These are phyloP conservation scores for Triplophysa rosa DNA, from an alignment of 2,113 vertebrate species.

Conservation along the genomic window DNA sequence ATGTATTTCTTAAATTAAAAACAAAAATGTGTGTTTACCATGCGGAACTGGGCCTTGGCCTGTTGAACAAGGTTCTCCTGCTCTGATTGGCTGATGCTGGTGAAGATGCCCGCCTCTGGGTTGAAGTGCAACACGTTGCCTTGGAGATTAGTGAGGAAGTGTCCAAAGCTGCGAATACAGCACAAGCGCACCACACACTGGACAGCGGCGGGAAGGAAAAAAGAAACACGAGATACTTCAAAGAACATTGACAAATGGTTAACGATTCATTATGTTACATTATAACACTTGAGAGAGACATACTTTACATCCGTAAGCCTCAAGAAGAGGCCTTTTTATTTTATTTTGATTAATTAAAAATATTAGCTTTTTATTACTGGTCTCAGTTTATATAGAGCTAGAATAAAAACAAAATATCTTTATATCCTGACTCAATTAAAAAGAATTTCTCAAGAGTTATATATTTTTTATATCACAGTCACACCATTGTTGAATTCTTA, in stretches of 20 bases:
- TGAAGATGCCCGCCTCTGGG: constrained; percentile 91
- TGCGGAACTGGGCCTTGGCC: constrained; percentile 94
- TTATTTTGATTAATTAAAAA: too few relatives aligned
- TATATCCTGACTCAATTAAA: too few relatives aligned
- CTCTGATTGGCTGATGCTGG: constrained; percentile 86
- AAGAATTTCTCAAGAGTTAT: too few relatives aligned
- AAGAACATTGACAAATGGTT: neutral
- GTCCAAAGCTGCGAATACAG: constrained; percentile 94
- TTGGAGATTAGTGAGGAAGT: constrained; percentile 89
- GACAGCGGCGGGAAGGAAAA: neutral
- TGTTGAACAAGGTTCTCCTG: constrained; percentile 88
- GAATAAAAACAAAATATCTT: too few relatives aligned
- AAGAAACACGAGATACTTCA: constrained; percentile 1
- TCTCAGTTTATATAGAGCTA: too few relatives aligned
- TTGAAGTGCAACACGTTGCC: constrained; percentile 95
- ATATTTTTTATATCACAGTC: too few relatives aligned
- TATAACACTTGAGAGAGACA: neutral
- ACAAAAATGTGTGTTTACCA: constrained; percentile 79
- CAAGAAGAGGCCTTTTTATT: too few relatives aligned
- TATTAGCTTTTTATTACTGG: too few relatives aligned
- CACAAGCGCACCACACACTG: constrained; percentile 88
- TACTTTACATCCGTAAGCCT: too few relatives aligned
- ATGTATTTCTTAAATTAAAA: neutral
- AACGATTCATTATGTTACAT: neutral
- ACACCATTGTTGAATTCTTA: too few relatives aligned